A percentile compares a stretch with the other conserved stretches of the same genome.
These are phyloP conservation scores for Drosophila sturtevanti DNA, from an alignment of 1,140 invertebrate genomes.

Conservation along the genomic window DNA sequence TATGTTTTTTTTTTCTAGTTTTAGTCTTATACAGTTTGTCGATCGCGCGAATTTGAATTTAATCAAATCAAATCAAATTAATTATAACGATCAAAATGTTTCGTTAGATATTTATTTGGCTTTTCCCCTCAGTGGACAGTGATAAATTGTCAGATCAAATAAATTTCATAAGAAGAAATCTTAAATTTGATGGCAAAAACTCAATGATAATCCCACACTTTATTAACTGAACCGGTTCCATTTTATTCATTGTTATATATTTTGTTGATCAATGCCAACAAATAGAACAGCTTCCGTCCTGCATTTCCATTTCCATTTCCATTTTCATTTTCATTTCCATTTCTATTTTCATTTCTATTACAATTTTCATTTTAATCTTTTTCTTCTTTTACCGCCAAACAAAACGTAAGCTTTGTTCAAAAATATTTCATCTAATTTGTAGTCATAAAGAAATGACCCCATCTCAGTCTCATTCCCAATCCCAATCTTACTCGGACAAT, in stretches of 20 bases:
- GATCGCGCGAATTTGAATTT: conserved; percentile 71
- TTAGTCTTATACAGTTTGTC: background rate
- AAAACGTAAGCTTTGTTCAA: conserved; percentile 55
- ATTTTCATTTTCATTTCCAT: background rate
- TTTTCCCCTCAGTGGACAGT: conserved; percentile 54
- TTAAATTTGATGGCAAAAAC: conserved; percentile 43
- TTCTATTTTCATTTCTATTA: conserved; percentile 45
- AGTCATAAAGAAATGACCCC: conserved; percentile 60
- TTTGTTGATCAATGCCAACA: conserved; percentile 23
- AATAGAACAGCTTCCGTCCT: conserved; percentile 67
- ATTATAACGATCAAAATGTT: conserved; percentile 65
- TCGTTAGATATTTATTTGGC: conserved; percentile 21
- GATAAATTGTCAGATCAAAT: conserved; percentile 73
- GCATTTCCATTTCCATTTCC: conserved; percentile 66
- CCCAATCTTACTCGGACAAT: conserved; percentile 43
- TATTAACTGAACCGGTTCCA: conserved; percentile 55
- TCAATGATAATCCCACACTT: conserved; percentile 61
- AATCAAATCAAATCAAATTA: conserved; percentile 81
- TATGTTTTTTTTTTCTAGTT: conserved; percentile 18
- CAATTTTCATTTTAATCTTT: conserved; percentile 5
- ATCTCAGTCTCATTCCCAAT: background rate
- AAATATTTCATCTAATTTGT: conserved; percentile 48
- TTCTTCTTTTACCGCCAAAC: conserved; percentile 34
- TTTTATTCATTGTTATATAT: conserved; percentile 17
- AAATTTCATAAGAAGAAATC: conserved; percentile 59